Evolutionary conservation across 1,140 invertebrate genomes (phyloP).

Genomic region (Trachymyrmex septentrionalis): DNA sequence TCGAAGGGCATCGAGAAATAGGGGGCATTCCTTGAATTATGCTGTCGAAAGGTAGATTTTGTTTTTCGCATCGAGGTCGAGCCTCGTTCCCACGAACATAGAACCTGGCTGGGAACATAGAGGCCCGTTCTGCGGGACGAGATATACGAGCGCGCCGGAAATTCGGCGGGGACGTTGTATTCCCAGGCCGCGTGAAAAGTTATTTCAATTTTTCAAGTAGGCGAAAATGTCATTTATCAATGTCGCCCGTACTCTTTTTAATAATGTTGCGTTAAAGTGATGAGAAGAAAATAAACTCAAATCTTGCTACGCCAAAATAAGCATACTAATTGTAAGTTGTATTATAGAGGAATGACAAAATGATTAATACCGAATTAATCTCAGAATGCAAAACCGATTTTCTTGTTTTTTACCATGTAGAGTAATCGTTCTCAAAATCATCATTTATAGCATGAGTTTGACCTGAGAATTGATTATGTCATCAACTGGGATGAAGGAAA

Average conservation of each 20-base stretch:
- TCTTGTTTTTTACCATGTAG: neutral
- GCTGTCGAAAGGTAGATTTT: slow-evolving; percentile 44
- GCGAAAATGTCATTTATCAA: slow-evolving; percentile 54
- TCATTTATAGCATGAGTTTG: neutral
- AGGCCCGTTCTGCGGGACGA: slow-evolving; percentile 21
- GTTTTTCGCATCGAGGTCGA: slow-evolving; percentile 29
- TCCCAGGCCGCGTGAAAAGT: slow-evolving; percentile 48
- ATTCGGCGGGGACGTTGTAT: slow-evolving; percentile 50
- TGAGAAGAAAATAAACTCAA: slow-evolving; percentile 39
- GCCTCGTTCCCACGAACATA: neutral
- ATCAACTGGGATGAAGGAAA: neutral
- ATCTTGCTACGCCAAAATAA: neutral
- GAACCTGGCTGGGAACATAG: slow-evolving; percentile 22
- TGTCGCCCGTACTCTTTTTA: slow-evolving; percentile 37
- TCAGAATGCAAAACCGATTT: neutral
- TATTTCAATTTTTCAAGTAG: slow-evolving; percentile 59
- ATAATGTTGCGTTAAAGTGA: slow-evolving; percentile 11
- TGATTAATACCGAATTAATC: neutral
- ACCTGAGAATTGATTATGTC: neutral
- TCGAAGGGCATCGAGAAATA: slow-evolving; percentile 17
- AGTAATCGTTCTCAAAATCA: neutral
- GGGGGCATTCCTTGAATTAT: slow-evolving; percentile 37
- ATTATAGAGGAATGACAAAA: neutral
- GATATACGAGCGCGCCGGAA: slow-evolving; percentile 57
- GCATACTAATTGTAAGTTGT: neutral